Conservation (phyloP, 2,888 invertebrate genomes). For the Opisthograptis luteolata region DNA sequence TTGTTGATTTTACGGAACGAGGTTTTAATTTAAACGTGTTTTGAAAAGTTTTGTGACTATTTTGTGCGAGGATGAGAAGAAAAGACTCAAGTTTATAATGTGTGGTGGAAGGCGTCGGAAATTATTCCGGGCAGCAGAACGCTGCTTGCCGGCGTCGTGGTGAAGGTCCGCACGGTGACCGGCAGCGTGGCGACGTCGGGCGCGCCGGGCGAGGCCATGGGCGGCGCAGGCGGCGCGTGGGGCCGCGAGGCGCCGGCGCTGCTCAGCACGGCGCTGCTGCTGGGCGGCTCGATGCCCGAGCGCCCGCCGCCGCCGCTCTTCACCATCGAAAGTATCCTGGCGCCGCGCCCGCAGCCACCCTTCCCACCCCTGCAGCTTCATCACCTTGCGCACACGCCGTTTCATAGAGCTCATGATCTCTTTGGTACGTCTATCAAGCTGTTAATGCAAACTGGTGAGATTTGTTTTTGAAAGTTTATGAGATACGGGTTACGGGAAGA, state of each 20-base stretch:
- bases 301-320: slow-evolving; percentile 86
- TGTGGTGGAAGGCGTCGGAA: slow-evolving; percentile 28
- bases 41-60: slow-evolving; percentile 14
- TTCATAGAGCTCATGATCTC: slow-evolving; percentile 90
- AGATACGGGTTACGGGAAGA: no score
- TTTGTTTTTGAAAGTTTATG: slow-evolving; percentile 20
- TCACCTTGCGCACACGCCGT: slow-evolving; percentile 86
- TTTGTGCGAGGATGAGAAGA: slow-evolving; percentile 37
- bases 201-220: slow-evolving; percentile 51
- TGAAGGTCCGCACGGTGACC: slow-evolving; percentile 38
- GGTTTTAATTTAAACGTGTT: slow-evolving; percentile 14
- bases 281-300: slow-evolving; percentile 77
- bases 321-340: slow-evolving; percentile 94
- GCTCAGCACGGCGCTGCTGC: slow-evolving; percentile 80
- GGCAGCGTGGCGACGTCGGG: slow-evolving; percentile 68
- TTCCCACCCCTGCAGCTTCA: slow-evolving; percentile 83
- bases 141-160: slow-evolving; percentile 29
- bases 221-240: slow-evolving; percentile 69
- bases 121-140: slow-evolving; percentile 21
- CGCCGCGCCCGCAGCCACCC: slow-evolving; percentile 87
- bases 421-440: slow-evolving; percentile 86
- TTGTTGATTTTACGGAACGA: not conserved
- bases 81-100: slow-evolving; percentile 42
- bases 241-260: slow-evolving; percentile 76
- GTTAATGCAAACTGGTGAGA: slow-evolving; percentile 38